These are phyloP conservation scores for Urocynchramus pylzowi DNA, from an alignment of 2,113 vertebrate genomes.

Conservation along the genomic window DNA sequence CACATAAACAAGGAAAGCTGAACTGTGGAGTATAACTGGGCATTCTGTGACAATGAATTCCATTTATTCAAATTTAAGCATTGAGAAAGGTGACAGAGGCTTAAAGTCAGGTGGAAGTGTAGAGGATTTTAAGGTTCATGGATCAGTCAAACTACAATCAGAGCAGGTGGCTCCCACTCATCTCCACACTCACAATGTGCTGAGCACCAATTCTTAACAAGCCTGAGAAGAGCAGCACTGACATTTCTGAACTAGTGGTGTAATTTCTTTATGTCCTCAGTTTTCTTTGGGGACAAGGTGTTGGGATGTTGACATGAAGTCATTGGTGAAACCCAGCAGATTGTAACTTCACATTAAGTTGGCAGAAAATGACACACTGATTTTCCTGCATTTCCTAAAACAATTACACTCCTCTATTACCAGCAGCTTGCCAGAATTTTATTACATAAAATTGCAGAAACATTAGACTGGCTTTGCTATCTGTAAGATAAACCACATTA, in stretches of 20 bases:
- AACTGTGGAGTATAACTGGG: not conserved
- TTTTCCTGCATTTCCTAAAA: not conserved
- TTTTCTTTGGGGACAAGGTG: not conserved
- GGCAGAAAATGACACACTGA: not conserved
- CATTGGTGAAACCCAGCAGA: not conserved
- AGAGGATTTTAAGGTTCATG: not conserved
- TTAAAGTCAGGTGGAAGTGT: not conserved
- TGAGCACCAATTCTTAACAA: not conserved
- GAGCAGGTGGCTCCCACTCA: not conserved
- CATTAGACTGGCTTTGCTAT: not conserved
- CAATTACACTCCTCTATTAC: not conserved
- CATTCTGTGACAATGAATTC: not conserved
- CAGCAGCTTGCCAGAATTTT: not conserved
- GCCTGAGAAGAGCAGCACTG: not conserved
- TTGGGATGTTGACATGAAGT: not conserved
- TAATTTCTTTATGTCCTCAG: not conserved
- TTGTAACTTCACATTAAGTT: not conserved
- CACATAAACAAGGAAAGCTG: not conserved
- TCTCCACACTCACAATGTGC: not conserved
- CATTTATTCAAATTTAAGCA: not conserved
- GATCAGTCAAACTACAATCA: not conserved
- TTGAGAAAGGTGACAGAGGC: not conserved
- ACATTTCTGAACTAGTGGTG: not conserved
- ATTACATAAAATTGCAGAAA: not conserved
- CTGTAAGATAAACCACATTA: not conserved